These are phyloP conservation scores for Centropyge bicolor DNA, from an alignment of 2,797 vertebrate genomes.

Conservation along the genomic window DNA sequence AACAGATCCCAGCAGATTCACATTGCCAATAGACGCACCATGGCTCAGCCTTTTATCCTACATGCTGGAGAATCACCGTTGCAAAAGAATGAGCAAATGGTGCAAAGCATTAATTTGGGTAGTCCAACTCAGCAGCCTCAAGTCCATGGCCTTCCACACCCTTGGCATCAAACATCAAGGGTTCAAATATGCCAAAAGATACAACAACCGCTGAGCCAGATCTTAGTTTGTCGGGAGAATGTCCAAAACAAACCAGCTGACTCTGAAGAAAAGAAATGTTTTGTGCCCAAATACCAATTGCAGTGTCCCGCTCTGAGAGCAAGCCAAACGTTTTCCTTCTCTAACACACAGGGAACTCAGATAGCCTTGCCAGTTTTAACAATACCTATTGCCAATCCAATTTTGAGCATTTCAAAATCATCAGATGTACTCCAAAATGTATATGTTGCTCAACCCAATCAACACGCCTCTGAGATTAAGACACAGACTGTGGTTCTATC, in stretches of 20 bases:
- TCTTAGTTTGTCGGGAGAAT: slow-evolving; percentile 77
- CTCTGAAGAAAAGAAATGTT: slow-evolving; percentile 79
- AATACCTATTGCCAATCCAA: slow-evolving; percentile 82
- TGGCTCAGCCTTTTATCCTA: slow-evolving; percentile 80
- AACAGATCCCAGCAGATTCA: slow-evolving; percentile 82
- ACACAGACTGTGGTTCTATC: slow-evolving; percentile 86
- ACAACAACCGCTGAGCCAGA: slow-evolving; percentile 75
- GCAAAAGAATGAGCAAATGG: slow-evolving; percentile 78
- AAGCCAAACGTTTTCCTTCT: slow-evolving; percentile 85
- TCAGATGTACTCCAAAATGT: slow-evolving; percentile 83
- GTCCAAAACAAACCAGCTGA: slow-evolving; percentile 73
- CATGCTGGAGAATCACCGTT: slow-evolving; percentile 74
- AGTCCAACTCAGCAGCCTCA: slow-evolving; percentile 85
- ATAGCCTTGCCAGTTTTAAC: slow-evolving; percentile 84
- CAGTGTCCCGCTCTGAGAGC: slow-evolving; percentile 86
- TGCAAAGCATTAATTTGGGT: slow-evolving; percentile 86
- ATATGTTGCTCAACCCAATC: slow-evolving; percentile 81
- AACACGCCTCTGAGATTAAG: slow-evolving; percentile 78
- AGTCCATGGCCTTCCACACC: slow-evolving; percentile 86
- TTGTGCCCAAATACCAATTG: slow-evolving; percentile 96
- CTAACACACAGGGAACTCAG: slow-evolving; percentile 81
- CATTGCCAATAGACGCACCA: slow-evolving; percentile 71
- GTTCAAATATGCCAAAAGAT: slow-evolving; percentile 83
- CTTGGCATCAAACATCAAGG: slow-evolving; percentile 84
- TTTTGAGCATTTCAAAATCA: slow-evolving; percentile 79